A percentile compares a stretch with the other conserved stretches of the same genome.
These are phyloP conservation scores for Abramis brama DNA, from an alignment of 2,113 vertebrate species.

Conservation along the genomic window DNA sequence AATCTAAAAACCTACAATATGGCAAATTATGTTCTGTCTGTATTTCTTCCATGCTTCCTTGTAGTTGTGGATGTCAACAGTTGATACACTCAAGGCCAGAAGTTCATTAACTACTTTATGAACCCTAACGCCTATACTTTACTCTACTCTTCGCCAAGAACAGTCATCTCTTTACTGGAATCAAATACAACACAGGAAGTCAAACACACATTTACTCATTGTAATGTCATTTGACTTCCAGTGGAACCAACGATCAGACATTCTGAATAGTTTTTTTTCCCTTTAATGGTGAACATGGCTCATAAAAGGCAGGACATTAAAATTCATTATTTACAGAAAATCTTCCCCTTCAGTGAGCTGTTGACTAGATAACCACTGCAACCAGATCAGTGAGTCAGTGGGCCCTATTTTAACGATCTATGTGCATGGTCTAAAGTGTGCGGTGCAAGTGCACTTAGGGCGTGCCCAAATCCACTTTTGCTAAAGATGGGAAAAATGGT, in stretches of 20 bases:
- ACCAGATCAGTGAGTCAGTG: not conserved
- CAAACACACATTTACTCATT: not conserved
- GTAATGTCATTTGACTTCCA: not conserved
- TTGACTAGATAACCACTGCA: not conserved
- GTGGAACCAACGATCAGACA: too few species aligned
- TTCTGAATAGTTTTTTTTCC: too few species aligned
- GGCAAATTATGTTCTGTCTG: not conserved
- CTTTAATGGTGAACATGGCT: not conserved
- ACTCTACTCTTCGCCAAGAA: slow-evolving; percentile 2
- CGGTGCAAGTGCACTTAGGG: too few species aligned
- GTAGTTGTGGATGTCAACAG: slow-evolving; percentile 7
- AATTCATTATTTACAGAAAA: not conserved
- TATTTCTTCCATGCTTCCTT: not conserved
- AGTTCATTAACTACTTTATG: not conserved
- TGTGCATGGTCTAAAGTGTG: too few species aligned
- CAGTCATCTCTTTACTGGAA: not conserved
- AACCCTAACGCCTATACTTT: too few species aligned
- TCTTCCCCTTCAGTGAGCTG: not conserved
- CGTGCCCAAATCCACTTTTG: too few species aligned
- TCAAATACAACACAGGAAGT: not conserved
- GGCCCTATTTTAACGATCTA: too few species aligned
- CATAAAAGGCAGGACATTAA: not conserved
- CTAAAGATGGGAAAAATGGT: too few species aligned
- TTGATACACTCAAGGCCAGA: slow-evolving; percentile 12
- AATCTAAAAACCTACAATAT: too few species aligned